Evolutionary conservation across 2,888 invertebrate species (phyloP).

Genomic region (Apantesis nais): DNA sequence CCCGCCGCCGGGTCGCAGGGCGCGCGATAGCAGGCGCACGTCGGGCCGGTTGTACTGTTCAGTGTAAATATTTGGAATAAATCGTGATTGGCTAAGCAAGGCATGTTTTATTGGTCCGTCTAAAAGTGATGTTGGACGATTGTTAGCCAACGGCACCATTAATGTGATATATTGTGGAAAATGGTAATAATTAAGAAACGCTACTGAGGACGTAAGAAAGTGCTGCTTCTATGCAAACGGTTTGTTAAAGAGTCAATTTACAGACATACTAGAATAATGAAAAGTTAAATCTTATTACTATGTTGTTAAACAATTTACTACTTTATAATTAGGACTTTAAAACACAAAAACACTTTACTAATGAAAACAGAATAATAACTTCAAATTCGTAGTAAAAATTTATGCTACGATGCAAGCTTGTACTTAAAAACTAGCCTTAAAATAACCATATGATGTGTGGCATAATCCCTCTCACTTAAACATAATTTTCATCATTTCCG

Average conservation of each 20-base stretch:
- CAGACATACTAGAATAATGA: background rate
- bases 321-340: too few relatives aligned
- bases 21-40: constrained; percentile 35
- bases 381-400: too few relatives aligned
- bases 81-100: constrained; percentile 14
- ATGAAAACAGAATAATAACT: too few relatives aligned
- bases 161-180: background rate
- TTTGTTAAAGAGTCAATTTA: background rate
- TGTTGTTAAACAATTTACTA: too few relatives aligned
- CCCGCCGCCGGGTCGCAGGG: constrained; percentile 16
- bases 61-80: constrained; percentile 30
- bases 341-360: too few relatives aligned
- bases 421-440: too few relatives aligned
- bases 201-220: background rate
- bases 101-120: constrained; percentile 8
- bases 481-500: too few relatives aligned
- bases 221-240: background rate
- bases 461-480: too few relatives aligned
- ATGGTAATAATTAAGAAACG: background rate
- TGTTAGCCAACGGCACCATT: background rate
- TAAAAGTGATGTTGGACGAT: background rate
- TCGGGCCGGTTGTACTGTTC: constrained; percentile 23
- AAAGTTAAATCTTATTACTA: too few relatives aligned
- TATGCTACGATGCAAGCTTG: too few relatives aligned
- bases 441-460: too few relatives aligned